Evolutionary conservation across 2,797 vertebrate genomes (phyloP).

Genomic region (Fringilla coelebs): DNA sequence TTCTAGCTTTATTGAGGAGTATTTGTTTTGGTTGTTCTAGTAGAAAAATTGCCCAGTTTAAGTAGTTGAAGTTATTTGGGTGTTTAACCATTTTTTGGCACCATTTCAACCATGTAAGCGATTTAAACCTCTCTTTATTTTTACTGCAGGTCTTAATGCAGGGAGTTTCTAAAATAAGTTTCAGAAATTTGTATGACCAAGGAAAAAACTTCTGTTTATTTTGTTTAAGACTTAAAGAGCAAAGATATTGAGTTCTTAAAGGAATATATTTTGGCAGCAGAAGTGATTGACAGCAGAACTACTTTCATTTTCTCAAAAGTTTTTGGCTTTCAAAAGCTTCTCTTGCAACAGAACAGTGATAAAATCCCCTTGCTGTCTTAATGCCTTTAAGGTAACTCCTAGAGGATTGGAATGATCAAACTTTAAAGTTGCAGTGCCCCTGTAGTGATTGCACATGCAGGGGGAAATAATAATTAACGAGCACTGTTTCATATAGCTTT

Average conservation of each 20-base stretch:
- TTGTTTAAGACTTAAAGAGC: not conserved
- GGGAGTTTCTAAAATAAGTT: not conserved
- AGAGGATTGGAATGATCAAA: not conserved
- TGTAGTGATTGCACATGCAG: not conserved
- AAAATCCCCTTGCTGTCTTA: not conserved
- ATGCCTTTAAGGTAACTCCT: not conserved
- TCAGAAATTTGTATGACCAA: not conserved
- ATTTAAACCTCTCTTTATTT: not conserved
- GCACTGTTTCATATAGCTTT: not conserved
- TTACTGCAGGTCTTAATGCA: not conserved
- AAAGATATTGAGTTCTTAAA: not conserved
- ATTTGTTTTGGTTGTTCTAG: not conserved
- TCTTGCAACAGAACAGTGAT: not conserved
- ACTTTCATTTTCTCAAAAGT: not conserved
- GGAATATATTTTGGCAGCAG: not conserved
- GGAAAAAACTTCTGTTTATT: not conserved
- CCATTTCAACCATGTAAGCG: not conserved
- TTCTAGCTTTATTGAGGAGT: not conserved
- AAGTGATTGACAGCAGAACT: not conserved
- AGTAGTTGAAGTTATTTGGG: not conserved
- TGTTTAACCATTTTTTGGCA: not conserved
- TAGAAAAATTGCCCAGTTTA: not conserved
- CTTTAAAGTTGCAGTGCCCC: not conserved
- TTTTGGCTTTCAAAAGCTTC: not conserved
- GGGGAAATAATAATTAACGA: not conserved